Percentiles rank a stretch among this genome's conserved stretches.
Conservation (phyloP, 2,888 invertebrate species). For the Bhutanitis thaidina region DNA sequence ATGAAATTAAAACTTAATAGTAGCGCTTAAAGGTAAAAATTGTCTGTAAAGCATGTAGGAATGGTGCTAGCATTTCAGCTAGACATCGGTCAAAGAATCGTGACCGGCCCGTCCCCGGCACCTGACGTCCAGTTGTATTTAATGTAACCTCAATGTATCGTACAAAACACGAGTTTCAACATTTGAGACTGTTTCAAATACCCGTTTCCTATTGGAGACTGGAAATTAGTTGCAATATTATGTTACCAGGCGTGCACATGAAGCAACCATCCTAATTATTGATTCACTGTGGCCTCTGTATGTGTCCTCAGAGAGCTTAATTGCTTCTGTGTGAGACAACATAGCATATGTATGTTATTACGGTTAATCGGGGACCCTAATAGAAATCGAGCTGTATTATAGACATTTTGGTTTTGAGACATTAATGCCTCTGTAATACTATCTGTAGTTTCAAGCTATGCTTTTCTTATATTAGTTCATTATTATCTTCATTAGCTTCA, state of each 20-base stretch:
- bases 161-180: conserved; percentile 50
- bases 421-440: too few species aligned
- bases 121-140: conserved; percentile 71
- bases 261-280: conserved; percentile 1
- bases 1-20: conserved; percentile 25
- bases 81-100: conserved; percentile 77
- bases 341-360: too few species aligned
- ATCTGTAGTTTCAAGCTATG: too few species aligned
- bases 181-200: conserved; percentile 52
- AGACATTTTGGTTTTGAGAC: too few species aligned
- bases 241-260: background rate
- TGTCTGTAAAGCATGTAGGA: conserved; percentile 19
- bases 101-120: conserved; percentile 73
- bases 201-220: conserved; percentile 11
- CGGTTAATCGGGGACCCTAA: too few species aligned
- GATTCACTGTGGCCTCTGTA: background rate
- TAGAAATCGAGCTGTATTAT: too few species aligned
- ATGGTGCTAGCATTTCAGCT: conserved; percentile 52
- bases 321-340: background rate
- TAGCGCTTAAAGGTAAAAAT: conserved; percentile 32
- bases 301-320: background rate
- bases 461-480: too few species aligned
- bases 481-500: too few species aligned
- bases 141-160: conserved; percentile 59
- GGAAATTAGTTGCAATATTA: conserved; percentile 13